Evolutionary conservation across 92 coral and sea anemone genomes (phyloP).

Genomic region (Heteractis magnifica): DNA sequence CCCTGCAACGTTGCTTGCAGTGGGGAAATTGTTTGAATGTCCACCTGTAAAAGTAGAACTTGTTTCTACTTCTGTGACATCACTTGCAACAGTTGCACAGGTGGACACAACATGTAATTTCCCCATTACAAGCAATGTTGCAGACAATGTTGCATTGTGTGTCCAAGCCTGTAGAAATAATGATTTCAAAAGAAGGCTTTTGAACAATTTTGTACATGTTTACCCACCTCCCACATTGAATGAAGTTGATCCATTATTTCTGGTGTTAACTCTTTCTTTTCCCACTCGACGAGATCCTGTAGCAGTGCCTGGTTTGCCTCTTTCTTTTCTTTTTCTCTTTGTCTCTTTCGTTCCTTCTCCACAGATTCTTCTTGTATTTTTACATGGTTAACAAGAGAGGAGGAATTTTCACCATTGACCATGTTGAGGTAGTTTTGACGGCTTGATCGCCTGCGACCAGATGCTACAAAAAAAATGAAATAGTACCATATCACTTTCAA

Average conservation of each 20-base stretch:
- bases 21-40: too few relatives aligned
- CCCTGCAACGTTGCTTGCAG: too few relatives aligned
- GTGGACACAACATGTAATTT: too few relatives aligned
- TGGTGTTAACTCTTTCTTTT: slow-evolving; percentile 60
- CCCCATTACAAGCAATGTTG: too few relatives aligned
- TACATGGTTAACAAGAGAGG: slow-evolving; percentile 80
- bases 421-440: slow-evolving; percentile 62
- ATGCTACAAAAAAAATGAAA: slow-evolving; percentile 35
- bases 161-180: too few relatives aligned
- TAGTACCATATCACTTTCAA: neutral
- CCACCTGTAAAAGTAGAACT: too few relatives aligned
- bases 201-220: neutral
- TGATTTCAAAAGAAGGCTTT: neutral
- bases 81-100: too few relatives aligned
- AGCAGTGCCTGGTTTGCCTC: slow-evolving; percentile 93
- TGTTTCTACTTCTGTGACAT: too few relatives aligned
- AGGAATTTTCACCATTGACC: slow-evolving; percentile 72
- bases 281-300: slow-evolving; percentile 94
- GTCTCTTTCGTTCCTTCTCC: slow-evolving; percentile 79
- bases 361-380: slow-evolving; percentile 80
- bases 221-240: slow-evolving; percentile 95
- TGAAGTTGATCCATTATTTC: slow-evolving; percentile 66
- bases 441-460: slow-evolving; percentile 77
- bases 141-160: too few relatives aligned
- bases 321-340: slow-evolving; percentile 88